A percentile compares a stretch with the other conserved stretches of the same genome.
phyloP scores from a whole-genome alignment of 2,113 vertebrate species.

The Lipophrys pholis region DNA sequence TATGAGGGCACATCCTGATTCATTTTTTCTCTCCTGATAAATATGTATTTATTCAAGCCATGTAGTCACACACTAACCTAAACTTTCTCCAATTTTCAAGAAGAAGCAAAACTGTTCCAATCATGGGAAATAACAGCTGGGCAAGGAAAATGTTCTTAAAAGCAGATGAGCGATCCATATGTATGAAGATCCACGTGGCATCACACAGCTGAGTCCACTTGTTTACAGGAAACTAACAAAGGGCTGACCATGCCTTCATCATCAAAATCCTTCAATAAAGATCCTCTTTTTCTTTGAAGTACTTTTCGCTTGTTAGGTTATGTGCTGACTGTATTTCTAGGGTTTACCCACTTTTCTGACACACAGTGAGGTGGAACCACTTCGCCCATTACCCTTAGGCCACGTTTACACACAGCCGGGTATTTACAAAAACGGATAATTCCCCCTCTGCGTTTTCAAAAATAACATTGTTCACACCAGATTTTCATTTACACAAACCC shows the following conservation, averaged over 20 bases:
- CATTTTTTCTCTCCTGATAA: slow-evolving; percentile 23
- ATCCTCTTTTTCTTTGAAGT: slow-evolving; percentile 8
- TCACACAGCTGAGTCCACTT: slow-evolving; percentile 58
- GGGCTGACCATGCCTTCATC: slow-evolving; percentile 30
- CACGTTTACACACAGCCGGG: no score
- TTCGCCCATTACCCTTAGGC: no score
- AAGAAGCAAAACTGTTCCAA: slow-evolving; percentile 37
- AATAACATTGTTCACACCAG: no score
- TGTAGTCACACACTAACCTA: slow-evolving; percentile 1
- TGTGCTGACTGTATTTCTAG: no score
- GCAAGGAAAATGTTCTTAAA: slow-evolving; percentile 40
- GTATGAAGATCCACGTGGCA: slow-evolving; percentile 48
- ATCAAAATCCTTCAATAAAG: slow-evolving; percentile 43
- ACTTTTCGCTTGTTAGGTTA: background rate
- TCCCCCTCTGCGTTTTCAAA: no score
- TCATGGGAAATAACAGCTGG: slow-evolving; percentile 48
- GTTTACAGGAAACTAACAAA: slow-evolving; percentile 44
- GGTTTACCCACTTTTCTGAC: no score
- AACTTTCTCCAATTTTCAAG: slow-evolving; percentile 32
- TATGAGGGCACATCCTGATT: background rate
- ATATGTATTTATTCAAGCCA: slow-evolving; percentile 24
- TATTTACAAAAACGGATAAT: no score
- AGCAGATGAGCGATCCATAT: slow-evolving; percentile 51
- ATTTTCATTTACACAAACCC: no score
- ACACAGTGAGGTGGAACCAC: no score